These are phyloP conservation scores for Araneus ventricosus DNA, from an alignment of 1,140 invertebrate genomes.

Conservation along the genomic window DNA sequence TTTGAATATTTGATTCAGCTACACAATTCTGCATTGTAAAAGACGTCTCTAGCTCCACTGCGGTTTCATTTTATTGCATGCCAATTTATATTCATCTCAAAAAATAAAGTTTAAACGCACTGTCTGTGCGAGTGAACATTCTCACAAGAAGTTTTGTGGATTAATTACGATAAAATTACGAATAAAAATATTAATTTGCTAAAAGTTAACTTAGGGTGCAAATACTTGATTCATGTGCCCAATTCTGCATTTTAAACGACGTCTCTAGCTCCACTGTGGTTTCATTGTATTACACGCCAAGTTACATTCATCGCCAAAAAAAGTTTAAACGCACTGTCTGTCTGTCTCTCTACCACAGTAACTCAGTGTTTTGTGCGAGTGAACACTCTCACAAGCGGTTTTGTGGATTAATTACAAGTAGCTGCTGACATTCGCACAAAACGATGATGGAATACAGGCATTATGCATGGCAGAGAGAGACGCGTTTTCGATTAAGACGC, in stretches of 20 bases:
- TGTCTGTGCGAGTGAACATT: not conserved
- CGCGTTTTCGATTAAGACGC: constrained; percentile 17
- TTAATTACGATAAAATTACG: too few species aligned
- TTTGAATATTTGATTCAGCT: too few species aligned
- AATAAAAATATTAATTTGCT: too few species aligned
- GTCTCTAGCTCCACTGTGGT: not conserved
- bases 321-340: not conserved
- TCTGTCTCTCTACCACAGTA: not conserved
- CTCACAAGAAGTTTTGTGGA: not conserved
- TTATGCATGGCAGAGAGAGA: constrained; percentile 11
- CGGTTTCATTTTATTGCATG: not conserved
- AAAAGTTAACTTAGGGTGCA: too few species aligned
- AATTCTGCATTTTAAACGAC: not conserved
- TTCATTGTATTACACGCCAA: not conserved
- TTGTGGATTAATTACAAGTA: constrained; percentile 48
- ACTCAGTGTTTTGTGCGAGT: not conserved
- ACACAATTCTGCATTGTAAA: not conserved
- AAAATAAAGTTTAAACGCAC: not conserved
- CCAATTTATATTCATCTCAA: not conserved
- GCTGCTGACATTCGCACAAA: constrained; percentile 52
- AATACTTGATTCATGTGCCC: too few species aligned
- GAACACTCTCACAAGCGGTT: not conserved
- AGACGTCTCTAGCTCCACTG: too few species aligned
- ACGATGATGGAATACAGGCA: constrained; percentile 58
- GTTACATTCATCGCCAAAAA: not conserved